phyloP scores from a whole-genome alignment of 2,888 invertebrate genomes.

The Stratiomys singularior region DNA sequence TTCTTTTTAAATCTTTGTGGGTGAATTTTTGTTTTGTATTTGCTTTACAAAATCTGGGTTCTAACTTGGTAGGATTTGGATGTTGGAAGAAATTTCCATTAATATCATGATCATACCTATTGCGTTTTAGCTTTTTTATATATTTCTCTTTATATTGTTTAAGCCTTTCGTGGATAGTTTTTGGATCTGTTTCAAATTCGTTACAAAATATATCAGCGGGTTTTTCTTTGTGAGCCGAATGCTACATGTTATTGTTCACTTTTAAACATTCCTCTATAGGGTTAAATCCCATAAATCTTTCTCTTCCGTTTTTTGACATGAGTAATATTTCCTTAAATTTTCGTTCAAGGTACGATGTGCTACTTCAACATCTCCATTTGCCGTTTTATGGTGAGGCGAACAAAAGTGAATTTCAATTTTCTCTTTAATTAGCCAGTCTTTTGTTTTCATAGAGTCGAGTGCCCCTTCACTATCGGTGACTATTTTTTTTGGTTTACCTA shows the following conservation, averaged over 20 bases:
- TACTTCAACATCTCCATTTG: no score
- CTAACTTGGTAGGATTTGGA: constrained; percentile 19
- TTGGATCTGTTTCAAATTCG: constrained; percentile 1
- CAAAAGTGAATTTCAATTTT: no score
- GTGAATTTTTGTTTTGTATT: not conserved
- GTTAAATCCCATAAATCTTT: not conserved
- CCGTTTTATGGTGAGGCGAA: no score
- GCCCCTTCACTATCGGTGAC: not conserved
- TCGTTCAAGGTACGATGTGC: no score
- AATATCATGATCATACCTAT: not conserved
- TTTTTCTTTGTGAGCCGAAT: not conserved
- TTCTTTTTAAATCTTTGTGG: constrained; percentile 17
- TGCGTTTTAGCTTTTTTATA: not conserved
- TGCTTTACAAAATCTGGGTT: constrained; percentile 14
- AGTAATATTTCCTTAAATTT: no score
- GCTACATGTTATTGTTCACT: not conserved
- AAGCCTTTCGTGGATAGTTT: constrained; percentile 1
- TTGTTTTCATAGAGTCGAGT: not conserved
- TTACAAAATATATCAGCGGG: constrained; percentile 1
- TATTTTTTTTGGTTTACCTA: not conserved
- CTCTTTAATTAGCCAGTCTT: no score
- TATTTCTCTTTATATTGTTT: constrained; percentile 22
- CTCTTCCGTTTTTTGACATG: not conserved
- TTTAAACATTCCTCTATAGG: constrained; percentile 18
- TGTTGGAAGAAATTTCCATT: constrained; percentile 18